Base-by-base conservation (phyloP, 2,113 vertebrate species). In the Rousettus leschenaultii region DNA sequence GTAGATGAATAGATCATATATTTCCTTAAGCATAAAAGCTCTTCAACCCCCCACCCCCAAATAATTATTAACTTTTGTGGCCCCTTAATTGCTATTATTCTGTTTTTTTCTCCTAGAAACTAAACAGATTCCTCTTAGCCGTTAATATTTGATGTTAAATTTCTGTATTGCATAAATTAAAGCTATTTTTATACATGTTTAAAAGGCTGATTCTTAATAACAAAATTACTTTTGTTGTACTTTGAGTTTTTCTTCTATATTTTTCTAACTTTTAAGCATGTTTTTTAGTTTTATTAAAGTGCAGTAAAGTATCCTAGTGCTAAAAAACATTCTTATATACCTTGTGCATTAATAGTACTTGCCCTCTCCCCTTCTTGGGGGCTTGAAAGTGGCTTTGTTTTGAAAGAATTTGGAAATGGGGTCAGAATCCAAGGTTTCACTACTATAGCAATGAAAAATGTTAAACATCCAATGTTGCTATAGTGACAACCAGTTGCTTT, bases 391-490 rank as follows among this genome's bases (percentile, higher is more conserved):
- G 22, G 53, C 24, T 97, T 93, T 94, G 89, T 88, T 93, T 95
- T 96, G 96, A 92, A 96, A 88, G 59, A 94, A 96, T 95, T 97
- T 96, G 45, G 70, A 97, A 95, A 94, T 94, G 26, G 40, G 95
- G 80, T 97, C 94, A 96, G 89, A 96, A 97, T 92, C 26, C 59
- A 93, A 84, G 84, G 28, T 95, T 93, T 95, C 65, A 96, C 97
- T 96, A 85, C 96, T 95, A 96, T 97, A 95, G 97, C 96, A 97
- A 97, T 96, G 71, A 87, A 89, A 57, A 97, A 96, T 95, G 96
- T 96, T 94, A 97, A 65, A 95, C 30, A 94, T 93, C 63, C 53
- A 43, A 0, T 63, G 94, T 97, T 97, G 75, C 94, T 90, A 95
- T 97, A 94, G 96, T 65, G 73, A 97, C 61, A 95, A 84, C 96